Percentiles rank a stretch among this genome's conserved stretches.
Evolutionary conservation across 92 coral and sea anemone species (phyloP).

Genomic region (Parazoanthus swiftii): DNA sequence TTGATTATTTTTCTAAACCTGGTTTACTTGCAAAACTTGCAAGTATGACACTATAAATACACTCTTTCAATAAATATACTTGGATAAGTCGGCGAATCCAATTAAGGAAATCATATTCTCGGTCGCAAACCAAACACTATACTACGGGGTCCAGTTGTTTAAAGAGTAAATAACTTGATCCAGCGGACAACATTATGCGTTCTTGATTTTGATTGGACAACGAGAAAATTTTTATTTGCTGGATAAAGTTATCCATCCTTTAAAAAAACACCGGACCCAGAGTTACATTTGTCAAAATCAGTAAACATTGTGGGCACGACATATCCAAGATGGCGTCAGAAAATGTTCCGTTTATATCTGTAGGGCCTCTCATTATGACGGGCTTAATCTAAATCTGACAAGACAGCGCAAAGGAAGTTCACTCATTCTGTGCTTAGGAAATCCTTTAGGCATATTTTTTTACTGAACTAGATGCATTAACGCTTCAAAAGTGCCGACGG

Average conservation of each 20-base stretch:
- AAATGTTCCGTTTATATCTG: neutral
- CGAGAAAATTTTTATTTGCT: too few species aligned
- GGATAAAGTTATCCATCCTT: too few species aligned
- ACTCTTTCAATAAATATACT: neutral
- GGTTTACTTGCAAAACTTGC: neutral
- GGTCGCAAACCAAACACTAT: neutral
- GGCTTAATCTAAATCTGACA: neutral
- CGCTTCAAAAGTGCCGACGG: neutral
- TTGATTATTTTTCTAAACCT: too few species aligned
- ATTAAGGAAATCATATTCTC: neutral
- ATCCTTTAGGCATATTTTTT: too few species aligned
- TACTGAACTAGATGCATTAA: too few species aligned
- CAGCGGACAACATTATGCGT: too few species aligned
- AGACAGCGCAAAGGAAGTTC: neutral
- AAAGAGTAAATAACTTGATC: too few species aligned
- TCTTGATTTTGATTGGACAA: too few species aligned
- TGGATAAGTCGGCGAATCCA: neutral
- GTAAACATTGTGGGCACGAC: neutral
- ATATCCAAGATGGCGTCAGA: neutral
- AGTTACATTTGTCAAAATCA: neutral
- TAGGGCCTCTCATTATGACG: neutral
- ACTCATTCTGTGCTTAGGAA: neutral
- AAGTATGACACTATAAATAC: neutral
- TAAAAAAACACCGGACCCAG: neutral
- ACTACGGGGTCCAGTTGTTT: too few species aligned